phyloP scores from a whole-genome alignment of 2,113 vertebrate species.

The Tenebrosternarchus preto region DNA sequence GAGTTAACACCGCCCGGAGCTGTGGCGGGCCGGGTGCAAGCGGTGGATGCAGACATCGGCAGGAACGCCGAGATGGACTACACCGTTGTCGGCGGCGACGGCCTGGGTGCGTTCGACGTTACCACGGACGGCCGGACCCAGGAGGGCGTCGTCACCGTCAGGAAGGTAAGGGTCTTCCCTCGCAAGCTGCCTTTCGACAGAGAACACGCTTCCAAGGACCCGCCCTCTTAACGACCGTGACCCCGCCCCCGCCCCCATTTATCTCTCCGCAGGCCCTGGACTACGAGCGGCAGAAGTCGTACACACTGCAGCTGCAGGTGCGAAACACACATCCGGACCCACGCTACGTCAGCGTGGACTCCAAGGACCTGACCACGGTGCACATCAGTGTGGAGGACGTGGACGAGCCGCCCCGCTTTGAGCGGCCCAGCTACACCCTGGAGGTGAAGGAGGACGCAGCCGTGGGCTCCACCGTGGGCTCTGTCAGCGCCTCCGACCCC shows the following conservation, averaged over 20 bases:
- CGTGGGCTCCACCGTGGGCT: conserved; percentile 79
- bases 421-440: conserved; percentile 83
- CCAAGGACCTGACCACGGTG: conserved; percentile 83
- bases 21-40: conserved; percentile 82
- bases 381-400: conserved; percentile 86
- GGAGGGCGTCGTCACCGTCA: conserved; percentile 87
- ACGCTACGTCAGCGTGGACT: conserved; percentile 78
- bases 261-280: conserved; percentile 79
- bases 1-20: conserved; percentile 78
- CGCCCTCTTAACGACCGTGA: too few species aligned
- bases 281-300: conserved; percentile 87
- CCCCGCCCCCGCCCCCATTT: too few species aligned
- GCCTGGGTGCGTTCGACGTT: conserved; percentile 86
- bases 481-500: conserved; percentile 86
- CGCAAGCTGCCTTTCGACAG: neutral
- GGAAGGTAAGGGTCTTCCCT: conserved; percentile 76
- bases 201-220: too few species aligned
- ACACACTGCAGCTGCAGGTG: conserved; percentile 88
- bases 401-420: conserved; percentile 90
- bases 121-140: conserved; percentile 85
- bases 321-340: conserved; percentile 83
- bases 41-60: conserved; percentile 84
- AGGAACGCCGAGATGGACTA: conserved; percentile 88
- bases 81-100: conserved; percentile 85
- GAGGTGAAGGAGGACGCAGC: conserved; percentile 88